A percentile compares a stretch with the other conserved stretches of the same genome.
These are phyloP conservation scores for Ciconia nigra DNA, from an alignment of 2,797 vertebrate genomes.

Conservation along the genomic window DNA sequence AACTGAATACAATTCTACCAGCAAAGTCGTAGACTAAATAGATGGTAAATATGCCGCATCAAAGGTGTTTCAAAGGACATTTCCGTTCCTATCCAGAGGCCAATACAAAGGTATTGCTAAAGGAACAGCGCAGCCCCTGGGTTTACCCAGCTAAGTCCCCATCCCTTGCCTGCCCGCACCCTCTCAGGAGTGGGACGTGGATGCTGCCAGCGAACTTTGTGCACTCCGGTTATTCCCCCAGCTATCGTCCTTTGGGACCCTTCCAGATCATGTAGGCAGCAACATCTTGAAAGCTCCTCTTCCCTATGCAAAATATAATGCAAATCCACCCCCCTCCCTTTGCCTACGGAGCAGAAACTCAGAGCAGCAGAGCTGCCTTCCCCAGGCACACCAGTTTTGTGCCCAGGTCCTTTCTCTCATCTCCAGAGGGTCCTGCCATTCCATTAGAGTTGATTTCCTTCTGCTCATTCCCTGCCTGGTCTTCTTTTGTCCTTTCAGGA, in stretches of 20 bases:
- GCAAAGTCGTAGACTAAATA: neutral
- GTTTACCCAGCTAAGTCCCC: neutral
- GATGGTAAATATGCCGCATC: rapidly evolving
- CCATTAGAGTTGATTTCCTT: neutral
- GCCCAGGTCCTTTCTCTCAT: neutral
- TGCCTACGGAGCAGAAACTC: neutral
- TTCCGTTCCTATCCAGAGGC: neutral
- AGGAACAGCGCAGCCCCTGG: neutral
- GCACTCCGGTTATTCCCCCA: neutral
- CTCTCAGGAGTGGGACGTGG: neutral
- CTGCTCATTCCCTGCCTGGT: neutral
- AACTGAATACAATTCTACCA: neutral
- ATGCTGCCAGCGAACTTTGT: neutral
- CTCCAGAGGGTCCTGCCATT: neutral
- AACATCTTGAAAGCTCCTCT: neutral
- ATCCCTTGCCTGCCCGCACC: neutral
- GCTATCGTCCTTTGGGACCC: neutral
- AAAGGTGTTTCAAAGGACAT: neutral
- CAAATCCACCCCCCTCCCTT: neutral
- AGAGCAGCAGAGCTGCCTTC: neutral
- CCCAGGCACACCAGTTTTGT: rapidly evolving
- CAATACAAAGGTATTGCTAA: neutral
- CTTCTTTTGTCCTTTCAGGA: neutral
- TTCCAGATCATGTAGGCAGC: neutral
- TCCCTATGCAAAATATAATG: rapidly evolving